phyloP scores from a whole-genome alignment of 2,113 vertebrate species.

The Sporophila hypoxantha region DNA sequence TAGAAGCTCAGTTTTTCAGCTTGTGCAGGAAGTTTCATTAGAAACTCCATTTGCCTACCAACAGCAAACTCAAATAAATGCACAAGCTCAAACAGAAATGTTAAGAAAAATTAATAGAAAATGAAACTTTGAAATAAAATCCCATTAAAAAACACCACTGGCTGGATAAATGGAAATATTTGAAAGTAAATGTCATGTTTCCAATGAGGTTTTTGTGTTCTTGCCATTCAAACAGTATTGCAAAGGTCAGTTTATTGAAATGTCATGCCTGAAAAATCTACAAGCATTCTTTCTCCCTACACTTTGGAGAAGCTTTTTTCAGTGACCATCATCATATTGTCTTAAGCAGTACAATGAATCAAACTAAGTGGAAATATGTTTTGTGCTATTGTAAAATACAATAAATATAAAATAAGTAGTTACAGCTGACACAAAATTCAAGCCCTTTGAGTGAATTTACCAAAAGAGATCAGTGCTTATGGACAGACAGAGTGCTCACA shows the following conservation, averaged over 20 bases:
- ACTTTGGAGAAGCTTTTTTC: neutral
- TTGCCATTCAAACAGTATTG: neutral
- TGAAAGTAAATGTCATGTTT: neutral
- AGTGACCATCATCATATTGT: neutral
- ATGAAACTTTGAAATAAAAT: neutral
- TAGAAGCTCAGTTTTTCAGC: neutral
- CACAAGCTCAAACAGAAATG: neutral
- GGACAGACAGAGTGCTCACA: neutral
- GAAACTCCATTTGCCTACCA: neutral
- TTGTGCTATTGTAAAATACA: neutral
- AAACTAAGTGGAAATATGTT: neutral
- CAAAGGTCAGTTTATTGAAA: slow-evolving; percentile 20
- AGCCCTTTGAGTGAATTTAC: neutral
- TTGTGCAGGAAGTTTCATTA: neutral
- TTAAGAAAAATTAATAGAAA: neutral
- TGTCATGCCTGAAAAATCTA: neutral
- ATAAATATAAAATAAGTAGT: neutral
- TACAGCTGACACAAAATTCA: neutral
- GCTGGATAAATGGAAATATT: neutral
- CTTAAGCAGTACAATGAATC: neutral
- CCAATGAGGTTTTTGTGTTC: neutral
- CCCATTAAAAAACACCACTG: fast-evolving
- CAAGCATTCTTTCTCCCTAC: neutral
- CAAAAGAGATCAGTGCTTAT: neutral
- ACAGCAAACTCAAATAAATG: neutral